A percentile compares a stretch with the other conserved stretches of the same genome.
Conservation (phyloP, 2,888 invertebrate species). For the Athalia rosae region DNA sequence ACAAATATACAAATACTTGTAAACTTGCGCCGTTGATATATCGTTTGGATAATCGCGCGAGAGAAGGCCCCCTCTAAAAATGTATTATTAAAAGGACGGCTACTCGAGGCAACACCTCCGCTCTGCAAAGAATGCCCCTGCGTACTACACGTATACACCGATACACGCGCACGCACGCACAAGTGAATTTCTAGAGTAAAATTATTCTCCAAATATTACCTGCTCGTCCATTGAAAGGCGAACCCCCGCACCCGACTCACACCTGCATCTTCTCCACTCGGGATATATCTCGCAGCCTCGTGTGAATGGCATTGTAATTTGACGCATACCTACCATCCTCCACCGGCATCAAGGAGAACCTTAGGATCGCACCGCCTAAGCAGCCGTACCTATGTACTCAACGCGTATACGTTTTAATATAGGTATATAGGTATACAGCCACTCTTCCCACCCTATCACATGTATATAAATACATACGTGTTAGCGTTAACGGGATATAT, state of each 20-base stretch:
- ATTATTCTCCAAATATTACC: constrained; percentile 42
- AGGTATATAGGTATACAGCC: constrained; percentile 1
- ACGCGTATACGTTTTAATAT: too few species aligned
- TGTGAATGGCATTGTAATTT: constrained; percentile 43
- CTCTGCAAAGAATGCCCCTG: constrained; percentile 6
- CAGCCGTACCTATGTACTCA: too few species aligned
- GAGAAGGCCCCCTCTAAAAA: constrained; percentile 1
- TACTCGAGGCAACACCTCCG: constrained; percentile 16
- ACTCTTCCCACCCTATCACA: constrained; percentile 1
- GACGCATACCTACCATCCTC: constrained; percentile 20
- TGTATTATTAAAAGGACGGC: constrained; percentile 22
- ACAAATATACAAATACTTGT: not conserved
- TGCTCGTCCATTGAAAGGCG: constrained; percentile 18
- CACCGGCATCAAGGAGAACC: not conserved
- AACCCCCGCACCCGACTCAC: not conserved
- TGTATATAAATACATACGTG: not conserved
- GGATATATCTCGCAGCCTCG: constrained; percentile 10
- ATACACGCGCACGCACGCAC: constrained; percentile 14
- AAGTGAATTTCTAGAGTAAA: constrained; percentile 42
- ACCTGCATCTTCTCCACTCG: not conserved
- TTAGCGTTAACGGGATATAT: not conserved
- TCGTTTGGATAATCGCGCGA: not conserved
- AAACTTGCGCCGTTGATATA: constrained; percentile 35
- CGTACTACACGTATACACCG: not conserved
- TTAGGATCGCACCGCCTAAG: too few species aligned